A percentile compares a stretch with the other conserved stretches of the same genome.
Conservation (phyloP, 2,797 vertebrate species). For the Alca torda region DNA sequence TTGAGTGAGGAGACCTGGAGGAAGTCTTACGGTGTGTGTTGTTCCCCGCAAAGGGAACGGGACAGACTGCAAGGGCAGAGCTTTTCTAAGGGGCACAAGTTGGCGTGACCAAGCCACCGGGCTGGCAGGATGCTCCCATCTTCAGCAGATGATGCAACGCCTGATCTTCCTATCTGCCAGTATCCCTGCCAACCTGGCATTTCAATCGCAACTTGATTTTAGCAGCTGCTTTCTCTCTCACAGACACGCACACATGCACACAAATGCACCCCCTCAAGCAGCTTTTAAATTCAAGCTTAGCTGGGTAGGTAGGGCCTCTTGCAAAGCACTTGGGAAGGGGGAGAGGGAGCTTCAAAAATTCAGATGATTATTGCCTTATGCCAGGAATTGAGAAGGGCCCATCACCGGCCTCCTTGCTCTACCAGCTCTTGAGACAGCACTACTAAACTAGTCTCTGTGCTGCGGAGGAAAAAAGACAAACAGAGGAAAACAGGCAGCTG, state of each 20-base stretch:
- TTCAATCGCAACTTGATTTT: neutral
- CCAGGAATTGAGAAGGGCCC: neutral
- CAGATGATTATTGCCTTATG: neutral
- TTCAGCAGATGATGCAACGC: fast-evolving
- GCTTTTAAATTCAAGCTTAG: neutral
- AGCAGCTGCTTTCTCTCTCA: neutral
- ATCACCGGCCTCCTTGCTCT: neutral
- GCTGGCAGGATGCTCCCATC: neutral
- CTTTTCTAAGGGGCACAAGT: neutral
- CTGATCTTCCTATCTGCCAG: neutral
- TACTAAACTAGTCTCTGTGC: fast-evolving
- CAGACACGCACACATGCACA: neutral
- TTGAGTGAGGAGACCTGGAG: neutral
- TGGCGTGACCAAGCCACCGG: neutral
- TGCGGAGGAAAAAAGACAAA: neutral
- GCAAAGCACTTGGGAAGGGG: neutral
- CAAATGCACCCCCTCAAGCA: neutral
- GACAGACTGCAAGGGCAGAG: neutral
- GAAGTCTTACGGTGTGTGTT: neutral
- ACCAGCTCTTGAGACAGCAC: neutral
- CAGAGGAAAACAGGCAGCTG: neutral
- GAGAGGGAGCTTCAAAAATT: neutral
- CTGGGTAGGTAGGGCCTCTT: neutral
- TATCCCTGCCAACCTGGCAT: neutral
- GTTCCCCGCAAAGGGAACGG: neutral